Evolutionary conservation across 2,113 vertebrate species (phyloP).

Genomic region (Clarias gariepinus): DNA sequence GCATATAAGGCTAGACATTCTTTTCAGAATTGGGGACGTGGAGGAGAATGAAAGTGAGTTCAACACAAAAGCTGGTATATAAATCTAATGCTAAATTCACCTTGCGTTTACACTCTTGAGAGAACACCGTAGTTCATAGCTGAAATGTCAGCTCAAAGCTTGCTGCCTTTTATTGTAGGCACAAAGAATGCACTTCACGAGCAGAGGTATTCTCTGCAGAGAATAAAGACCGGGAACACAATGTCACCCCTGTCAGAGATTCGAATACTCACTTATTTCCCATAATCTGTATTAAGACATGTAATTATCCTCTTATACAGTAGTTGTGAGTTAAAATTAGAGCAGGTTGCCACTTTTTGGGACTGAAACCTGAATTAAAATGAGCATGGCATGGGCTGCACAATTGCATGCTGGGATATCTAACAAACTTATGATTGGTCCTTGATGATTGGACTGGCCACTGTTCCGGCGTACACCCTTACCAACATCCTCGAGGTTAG

Average conservation of each 20-base stretch:
- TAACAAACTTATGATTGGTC: not conserved
- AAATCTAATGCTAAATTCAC: not conserved
- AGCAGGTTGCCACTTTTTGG: too few species aligned
- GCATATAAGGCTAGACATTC: not conserved
- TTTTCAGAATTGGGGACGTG: not conserved
- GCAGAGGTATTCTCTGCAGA: not conserved
- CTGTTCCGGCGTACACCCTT: not conserved
- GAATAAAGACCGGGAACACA: not conserved
- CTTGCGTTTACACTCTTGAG: not conserved
- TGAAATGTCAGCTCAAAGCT: not conserved
- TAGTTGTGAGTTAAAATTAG: not conserved
- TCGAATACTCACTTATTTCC: not conserved
- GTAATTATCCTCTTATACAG: too few species aligned
- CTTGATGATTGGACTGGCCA: not conserved
- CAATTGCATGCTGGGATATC: not conserved
- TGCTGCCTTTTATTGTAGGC: not conserved
- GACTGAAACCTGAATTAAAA: too few species aligned
- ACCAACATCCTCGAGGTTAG: not conserved
- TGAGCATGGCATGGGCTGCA: not conserved
- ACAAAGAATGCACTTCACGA: not conserved
- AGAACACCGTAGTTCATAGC: not conserved
- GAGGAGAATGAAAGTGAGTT: not conserved
- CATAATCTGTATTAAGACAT: not conserved
- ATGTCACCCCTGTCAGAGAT: not conserved
- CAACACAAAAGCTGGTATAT: not conserved